Percentiles rank a stretch among this genome's conserved stretches.
These are phyloP conservation scores for Matsumyia berberina DNA, from an alignment of 2,888 invertebrate genomes.

Conservation along the genomic window DNA sequence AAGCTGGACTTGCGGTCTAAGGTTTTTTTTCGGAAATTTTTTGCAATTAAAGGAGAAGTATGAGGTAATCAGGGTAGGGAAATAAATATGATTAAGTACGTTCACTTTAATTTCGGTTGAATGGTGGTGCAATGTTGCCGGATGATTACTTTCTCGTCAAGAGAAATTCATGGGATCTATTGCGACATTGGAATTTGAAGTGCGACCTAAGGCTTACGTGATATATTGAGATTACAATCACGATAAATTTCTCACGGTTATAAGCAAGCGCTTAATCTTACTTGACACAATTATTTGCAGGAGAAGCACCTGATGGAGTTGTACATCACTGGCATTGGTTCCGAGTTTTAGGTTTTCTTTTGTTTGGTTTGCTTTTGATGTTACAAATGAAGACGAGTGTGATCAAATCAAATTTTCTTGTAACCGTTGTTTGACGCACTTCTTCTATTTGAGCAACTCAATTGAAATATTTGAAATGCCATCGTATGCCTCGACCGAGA, in stretches of 20 bases:
- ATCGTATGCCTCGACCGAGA: too few relatives aligned
- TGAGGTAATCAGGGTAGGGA: background rate
- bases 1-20: conserved; percentile 5
- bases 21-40: background rate
- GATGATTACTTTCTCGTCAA: background rate
- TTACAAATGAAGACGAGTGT: too few relatives aligned
- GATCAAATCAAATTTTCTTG: too few relatives aligned
- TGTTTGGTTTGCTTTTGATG: too few relatives aligned
- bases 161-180: background rate
- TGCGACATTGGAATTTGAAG: conserved; percentile 14
- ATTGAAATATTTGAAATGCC: too few relatives aligned
- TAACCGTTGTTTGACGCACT: too few relatives aligned
- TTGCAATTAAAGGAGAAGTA: conserved; percentile 17
- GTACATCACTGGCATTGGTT: background rate
- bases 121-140: background rate
- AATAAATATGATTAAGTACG: conserved; percentile 3
- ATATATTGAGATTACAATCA: conserved; percentile 14
- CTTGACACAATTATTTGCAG: conserved; percentile 6
- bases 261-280: background rate
- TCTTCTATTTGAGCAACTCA: too few relatives aligned
- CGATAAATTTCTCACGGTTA: conserved; percentile 11
- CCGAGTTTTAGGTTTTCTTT: background rate
- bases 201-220: background rate
- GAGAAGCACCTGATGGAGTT: background rate
- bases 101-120: background rate